Percentiles rank a stretch among this genome's conserved stretches.
Conservation (phyloP, 2,113 vertebrate genomes). For the Apus apus region DNA sequence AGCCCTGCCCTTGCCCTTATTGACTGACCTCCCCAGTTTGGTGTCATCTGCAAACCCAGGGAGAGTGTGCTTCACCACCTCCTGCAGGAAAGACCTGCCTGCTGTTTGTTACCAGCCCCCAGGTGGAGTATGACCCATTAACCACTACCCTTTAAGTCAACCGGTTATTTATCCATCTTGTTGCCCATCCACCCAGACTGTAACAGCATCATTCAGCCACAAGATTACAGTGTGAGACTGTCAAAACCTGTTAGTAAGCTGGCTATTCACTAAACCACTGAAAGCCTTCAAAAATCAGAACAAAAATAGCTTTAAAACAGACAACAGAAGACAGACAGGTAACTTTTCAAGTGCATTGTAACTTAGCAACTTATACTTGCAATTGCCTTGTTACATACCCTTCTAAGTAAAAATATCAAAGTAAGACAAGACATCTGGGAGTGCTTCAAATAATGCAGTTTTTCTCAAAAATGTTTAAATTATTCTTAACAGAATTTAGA, state of each 20-base stretch:
- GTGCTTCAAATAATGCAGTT: neutral
- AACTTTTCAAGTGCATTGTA: neutral
- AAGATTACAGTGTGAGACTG: neutral
- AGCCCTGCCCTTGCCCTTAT: neutral
- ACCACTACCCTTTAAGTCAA: neutral
- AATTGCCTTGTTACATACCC: neutral
- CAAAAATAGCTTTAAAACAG: neutral
- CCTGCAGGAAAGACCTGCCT: neutral
- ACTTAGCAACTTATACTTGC: neutral
- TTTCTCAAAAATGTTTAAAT: neutral
- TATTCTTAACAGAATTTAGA: neutral
- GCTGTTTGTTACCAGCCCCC: neutral
- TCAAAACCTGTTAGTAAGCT: neutral
- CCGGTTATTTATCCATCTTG: neutral
- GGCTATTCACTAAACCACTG: neutral
- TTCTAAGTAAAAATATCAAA: constrained; percentile 12
- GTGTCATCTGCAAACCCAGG: rapidly evolving
- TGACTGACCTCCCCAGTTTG: rapidly evolving
- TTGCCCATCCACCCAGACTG: neutral
- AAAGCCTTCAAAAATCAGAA: neutral
- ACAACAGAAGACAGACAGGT: neutral
- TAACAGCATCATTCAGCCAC: neutral
- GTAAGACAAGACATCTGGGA: neutral
- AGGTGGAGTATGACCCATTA: neutral
- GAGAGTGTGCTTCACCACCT: neutral